These are phyloP conservation scores for Phaonia tiefii DNA, from an alignment of 2,888 invertebrate genomes.

Conservation along the genomic window DNA sequence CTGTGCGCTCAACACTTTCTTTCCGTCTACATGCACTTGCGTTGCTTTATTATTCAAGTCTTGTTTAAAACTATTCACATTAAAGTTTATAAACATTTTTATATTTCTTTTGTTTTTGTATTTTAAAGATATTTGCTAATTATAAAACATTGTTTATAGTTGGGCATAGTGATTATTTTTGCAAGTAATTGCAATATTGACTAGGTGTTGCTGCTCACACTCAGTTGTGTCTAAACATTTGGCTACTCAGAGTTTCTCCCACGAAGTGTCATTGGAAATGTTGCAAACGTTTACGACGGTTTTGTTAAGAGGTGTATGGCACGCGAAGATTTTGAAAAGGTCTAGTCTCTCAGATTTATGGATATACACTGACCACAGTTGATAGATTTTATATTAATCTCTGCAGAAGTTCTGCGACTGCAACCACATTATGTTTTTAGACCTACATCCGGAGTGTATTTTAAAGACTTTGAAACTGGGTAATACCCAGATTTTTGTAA, in stretches of 20 bases:
- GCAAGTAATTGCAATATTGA: slow-evolving; percentile 4
- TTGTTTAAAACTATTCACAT: background rate
- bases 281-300: slow-evolving; percentile 5
- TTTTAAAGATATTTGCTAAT: slow-evolving; percentile 1
- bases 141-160: background rate
- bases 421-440: too few species aligned
- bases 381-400: background rate
- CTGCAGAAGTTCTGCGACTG: too few species aligned
- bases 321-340: too few species aligned
- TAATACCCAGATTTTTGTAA: too few species aligned
- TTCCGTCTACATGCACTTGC: too few species aligned
- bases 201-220: background rate
- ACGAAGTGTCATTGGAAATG: slow-evolving; percentile 1
- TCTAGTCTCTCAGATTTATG: too few species aligned
- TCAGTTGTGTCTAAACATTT: slow-evolving; percentile 17
- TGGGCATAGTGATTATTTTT: too few species aligned
- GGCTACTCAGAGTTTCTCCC: background rate
- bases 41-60: background rate
- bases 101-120: background rate
- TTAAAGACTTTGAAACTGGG: too few species aligned
- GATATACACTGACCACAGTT: too few species aligned
- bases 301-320: too few species aligned
- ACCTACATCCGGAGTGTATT: too few species aligned
- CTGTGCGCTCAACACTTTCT: background rate
- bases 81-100: background rate